phyloP scores from a whole-genome alignment of 2,113 vertebrate genomes.

The Muntiacus reevesi region DNA sequence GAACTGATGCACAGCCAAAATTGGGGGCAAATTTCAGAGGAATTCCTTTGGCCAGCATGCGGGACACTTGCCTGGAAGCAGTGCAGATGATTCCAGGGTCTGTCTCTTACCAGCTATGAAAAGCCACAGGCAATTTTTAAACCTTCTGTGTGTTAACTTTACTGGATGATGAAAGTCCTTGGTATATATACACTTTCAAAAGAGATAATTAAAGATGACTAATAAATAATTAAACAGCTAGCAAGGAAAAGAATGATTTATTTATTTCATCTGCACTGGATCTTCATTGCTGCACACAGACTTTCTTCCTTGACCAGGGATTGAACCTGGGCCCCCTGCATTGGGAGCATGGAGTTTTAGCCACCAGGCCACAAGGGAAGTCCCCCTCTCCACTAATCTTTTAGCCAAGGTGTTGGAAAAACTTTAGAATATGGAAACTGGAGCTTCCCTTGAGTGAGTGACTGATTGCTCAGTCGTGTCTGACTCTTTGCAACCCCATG shows the following conservation, averaged over 20 bases:
- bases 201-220: not conserved
- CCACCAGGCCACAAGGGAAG: not conserved
- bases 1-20: not conserved
- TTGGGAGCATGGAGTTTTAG: not conserved
- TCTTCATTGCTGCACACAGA: not conserved
- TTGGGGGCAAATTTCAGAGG: not conserved
- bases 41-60: not conserved
- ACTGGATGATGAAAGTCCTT: constrained; percentile 5
- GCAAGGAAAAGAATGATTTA: not conserved
- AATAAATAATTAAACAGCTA: constrained; percentile 20
- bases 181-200: not conserved
- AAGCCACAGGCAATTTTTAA: not conserved
- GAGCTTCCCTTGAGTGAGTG: not conserved
- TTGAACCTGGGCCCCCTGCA: not conserved
- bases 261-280: not conserved
- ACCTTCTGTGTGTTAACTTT: not conserved
- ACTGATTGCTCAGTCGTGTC: not conserved
- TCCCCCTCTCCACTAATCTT: not conserved
- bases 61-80: not conserved
- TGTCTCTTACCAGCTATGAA: not conserved
- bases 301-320: not conserved
- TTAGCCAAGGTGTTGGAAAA: not conserved
- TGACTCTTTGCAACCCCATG: not conserved
- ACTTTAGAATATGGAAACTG: not conserved
- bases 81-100: not conserved